Conservation (phyloP, 2,888 invertebrate species). For the Gasteruption jaculator region DNA sequence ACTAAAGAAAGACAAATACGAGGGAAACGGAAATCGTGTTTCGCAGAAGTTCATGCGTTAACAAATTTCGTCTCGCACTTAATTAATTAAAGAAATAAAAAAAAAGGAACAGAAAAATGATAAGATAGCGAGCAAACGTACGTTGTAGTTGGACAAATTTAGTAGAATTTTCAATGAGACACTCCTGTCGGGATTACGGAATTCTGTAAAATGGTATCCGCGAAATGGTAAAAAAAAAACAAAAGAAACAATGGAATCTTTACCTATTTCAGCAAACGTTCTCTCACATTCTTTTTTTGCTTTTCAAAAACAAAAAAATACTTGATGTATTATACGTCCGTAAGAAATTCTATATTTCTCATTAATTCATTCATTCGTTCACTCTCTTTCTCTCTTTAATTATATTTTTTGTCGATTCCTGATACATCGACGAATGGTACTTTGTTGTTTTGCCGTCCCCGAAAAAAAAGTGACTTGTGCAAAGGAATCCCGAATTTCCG, state of each 20-base stretch:
- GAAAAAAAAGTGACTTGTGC: conserved; percentile 25
- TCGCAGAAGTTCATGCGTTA: not conserved
- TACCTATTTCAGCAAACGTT: too few relatives aligned
- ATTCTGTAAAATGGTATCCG: too few relatives aligned
- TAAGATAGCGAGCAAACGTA: conserved; percentile 28
- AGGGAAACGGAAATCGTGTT: conserved; percentile 9
- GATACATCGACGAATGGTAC: conserved; percentile 49
- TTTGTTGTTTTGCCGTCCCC: conserved; percentile 50
- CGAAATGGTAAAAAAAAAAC: conserved; percentile 10
- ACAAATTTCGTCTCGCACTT: too few relatives aligned
- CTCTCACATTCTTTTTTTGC: too few relatives aligned
- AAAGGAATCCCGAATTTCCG: conserved; percentile 6
- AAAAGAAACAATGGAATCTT: too few relatives aligned
- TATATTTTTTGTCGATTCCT: conserved; percentile 25
- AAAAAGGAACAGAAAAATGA: conserved; percentile 32
- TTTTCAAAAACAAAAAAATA: too few relatives aligned
- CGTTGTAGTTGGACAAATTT: conserved; percentile 41
- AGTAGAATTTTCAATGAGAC: conserved; percentile 42
- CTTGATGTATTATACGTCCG: too few relatives aligned
- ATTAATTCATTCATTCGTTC: too few relatives aligned
- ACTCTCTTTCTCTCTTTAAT: too few relatives aligned
- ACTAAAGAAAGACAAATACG: conserved; percentile 23
- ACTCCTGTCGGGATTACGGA: conserved; percentile 44
- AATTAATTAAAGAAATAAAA: conserved; percentile 2
- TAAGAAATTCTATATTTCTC: too few relatives aligned